These are phyloP conservation scores for Epizoanthus illoricatus DNA, from an alignment of 92 coral and sea anemone genomes.

Conservation along the genomic window DNA sequence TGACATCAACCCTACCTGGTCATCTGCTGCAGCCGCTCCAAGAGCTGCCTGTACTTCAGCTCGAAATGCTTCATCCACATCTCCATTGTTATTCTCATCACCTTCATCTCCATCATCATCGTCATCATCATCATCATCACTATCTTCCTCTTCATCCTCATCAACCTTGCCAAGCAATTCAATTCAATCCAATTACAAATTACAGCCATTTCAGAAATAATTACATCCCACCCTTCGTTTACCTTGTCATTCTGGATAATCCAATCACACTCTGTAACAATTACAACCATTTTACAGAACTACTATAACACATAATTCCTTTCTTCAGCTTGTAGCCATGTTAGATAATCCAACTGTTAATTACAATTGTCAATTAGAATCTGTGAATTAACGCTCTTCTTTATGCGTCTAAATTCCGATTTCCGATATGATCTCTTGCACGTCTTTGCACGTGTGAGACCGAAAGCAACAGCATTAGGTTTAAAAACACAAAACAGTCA, in stretches of 20 bases:
- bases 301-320: too few relatives aligned
- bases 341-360: not conserved
- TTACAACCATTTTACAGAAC: not conserved
- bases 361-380: not conserved
- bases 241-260: constrained; percentile 1
- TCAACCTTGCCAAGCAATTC: constrained; percentile 14
- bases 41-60: constrained; percentile 91
- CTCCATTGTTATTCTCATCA: constrained; percentile 54
- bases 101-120: constrained; percentile 53
- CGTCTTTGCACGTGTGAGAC: too few relatives aligned
- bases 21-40: constrained; percentile 72
- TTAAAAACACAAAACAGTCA: too few relatives aligned
- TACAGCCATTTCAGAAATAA: not conserved
- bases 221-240: constrained; percentile 13
- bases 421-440: too few relatives aligned
- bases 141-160: constrained; percentile 49
- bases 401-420: too few relatives aligned
- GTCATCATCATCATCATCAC: constrained; percentile 41
- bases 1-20: constrained; percentile 47
- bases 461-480: too few relatives aligned
- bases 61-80: constrained; percentile 86
- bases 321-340: too few relatives aligned
- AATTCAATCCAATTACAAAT: not conserved
- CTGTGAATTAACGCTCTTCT: not conserved
- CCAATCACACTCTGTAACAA: not conserved